Base-by-base conservation (phyloP, 2,888 invertebrate species). In the Augiades crinisus region DNA sequence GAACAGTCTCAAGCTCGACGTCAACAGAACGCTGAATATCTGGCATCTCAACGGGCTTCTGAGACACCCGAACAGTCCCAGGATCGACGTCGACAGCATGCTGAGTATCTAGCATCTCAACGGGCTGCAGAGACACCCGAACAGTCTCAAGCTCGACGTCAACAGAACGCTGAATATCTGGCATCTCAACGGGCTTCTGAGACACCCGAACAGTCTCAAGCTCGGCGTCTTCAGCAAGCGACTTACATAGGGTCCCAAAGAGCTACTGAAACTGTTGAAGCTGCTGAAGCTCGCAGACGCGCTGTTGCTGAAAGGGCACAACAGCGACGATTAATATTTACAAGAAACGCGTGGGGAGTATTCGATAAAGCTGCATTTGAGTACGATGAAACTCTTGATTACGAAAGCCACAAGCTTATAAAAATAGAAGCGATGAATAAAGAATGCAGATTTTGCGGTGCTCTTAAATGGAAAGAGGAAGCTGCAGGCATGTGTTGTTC, bases 401-500 rank as follows among this genome's bases (percentile, higher is more conserved):
- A 62, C 53, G 56, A 55, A 54, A 59, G 45, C 52, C 60, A 60
- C 56, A 60, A 55, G 47, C 60, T 57, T 57, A 55, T 59, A 52
- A 61, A 61, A 58, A 56, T 59, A 46, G 55, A 52, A 19, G 33
- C 33, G 19, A 60, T 62, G 59, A 44, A 46, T 36, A 54, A 54
- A 33, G 55, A 33, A 22, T 60, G 58, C 40, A 54, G 24, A 53
- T 55, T 51, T 56, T 64, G 60, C 46, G 51, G 47, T 31, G 60
- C 61, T 40, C 44, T 60, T 17, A 63, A 64, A 49, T 64, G 57
- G 56, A 65, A 59, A 37, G 61, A 60, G 22, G 62, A 64, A 61
- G 14, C 57, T 37, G 31, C 56, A 36, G 59, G 61, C 21, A 59
- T 61, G 58, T 62, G 61, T 53, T 65, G 58, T 54, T 54, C 54